These are phyloP conservation scores for Polyommatus iphigenia DNA, from an alignment of 2,888 invertebrate species.

Conservation along the genomic window DNA sequence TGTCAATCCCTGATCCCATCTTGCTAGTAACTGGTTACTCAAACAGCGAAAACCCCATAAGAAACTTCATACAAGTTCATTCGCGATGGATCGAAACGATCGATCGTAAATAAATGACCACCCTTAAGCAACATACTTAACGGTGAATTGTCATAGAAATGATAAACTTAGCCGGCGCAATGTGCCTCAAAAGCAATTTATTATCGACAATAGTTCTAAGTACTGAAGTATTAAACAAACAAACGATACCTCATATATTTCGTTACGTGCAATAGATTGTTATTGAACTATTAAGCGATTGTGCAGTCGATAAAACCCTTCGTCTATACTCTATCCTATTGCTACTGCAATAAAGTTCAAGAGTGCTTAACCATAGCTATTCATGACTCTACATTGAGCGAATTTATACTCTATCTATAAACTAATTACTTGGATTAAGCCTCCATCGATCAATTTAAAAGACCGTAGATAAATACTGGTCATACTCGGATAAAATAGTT, in stretches of 20 bases:
- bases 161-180: not conserved
- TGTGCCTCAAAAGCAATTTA: not conserved
- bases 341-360: not conserved
- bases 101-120: not conserved
- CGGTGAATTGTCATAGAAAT: not conserved
- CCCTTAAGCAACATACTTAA: not conserved
- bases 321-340: not conserved
- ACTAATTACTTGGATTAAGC: slow-evolving; percentile 2
- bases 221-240: slow-evolving; percentile 9
- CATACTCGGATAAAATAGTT: slow-evolving; percentile 2
- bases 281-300: not conserved
- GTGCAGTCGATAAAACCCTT: not conserved
- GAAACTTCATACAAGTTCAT: not conserved
- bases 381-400: not conserved
- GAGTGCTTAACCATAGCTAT: not conserved
- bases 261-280: slow-evolving; percentile 4
- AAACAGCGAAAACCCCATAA: not conserved
- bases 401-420: slow-evolving; percentile 9
- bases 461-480: not conserved
- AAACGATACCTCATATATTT: slow-evolving; percentile 7
- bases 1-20: no score
- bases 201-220: slow-evolving; percentile 17
- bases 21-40: no score
- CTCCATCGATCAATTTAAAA: slow-evolving; percentile 3
- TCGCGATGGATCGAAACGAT: not conserved